Percentiles rank a stretch among this genome's conserved stretches.
These are phyloP conservation scores for Bursaphelenchus okinawaensis DNA, from an alignment of 2,888 invertebrate genomes.

Conservation along the genomic window DNA sequence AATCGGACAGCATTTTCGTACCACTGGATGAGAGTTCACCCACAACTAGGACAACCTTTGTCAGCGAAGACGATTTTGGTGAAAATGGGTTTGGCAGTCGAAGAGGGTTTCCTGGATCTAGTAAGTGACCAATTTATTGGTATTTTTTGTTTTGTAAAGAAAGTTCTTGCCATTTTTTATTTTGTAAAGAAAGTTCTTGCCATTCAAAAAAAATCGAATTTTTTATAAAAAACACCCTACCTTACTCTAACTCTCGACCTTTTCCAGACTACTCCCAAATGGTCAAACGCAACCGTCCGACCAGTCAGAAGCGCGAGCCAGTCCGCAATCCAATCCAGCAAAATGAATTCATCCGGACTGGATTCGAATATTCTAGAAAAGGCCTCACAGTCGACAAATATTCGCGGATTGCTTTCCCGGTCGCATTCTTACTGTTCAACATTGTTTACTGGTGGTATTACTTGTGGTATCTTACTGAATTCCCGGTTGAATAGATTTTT, in stretches of 20 bases:
- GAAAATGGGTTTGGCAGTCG: constrained; percentile 8
- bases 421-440: constrained; percentile 18
- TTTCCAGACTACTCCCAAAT: neutral
- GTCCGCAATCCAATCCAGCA: constrained; percentile 6
- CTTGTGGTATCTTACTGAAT: constrained; percentile 1
- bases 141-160: too few relatives aligned
- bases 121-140: too few relatives aligned
- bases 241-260: neutral
- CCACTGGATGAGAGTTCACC: constrained; percentile 16
- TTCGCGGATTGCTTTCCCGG: constrained; percentile 16
- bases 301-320: neutral
- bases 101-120: neutral
- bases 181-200: too few relatives aligned
- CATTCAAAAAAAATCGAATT: neutral
- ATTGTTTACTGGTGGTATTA: constrained; percentile 18
- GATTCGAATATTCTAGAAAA: constrained; percentile 15
- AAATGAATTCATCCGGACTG: constrained; percentile 18
- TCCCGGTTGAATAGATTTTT: neutral
- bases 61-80: constrained; percentile 20
- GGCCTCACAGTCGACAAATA: constrained; percentile 15
- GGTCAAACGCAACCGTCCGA: neutral
- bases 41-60: constrained; percentile 19
- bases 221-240: neutral
- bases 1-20: constrained; percentile 6
- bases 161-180: too few relatives aligned